A percentile compares a stretch with the other conserved stretches of the same genome.
Conservation (phyloP, 2,113 vertebrate species). For the Hypomesus transpacificus region DNA sequence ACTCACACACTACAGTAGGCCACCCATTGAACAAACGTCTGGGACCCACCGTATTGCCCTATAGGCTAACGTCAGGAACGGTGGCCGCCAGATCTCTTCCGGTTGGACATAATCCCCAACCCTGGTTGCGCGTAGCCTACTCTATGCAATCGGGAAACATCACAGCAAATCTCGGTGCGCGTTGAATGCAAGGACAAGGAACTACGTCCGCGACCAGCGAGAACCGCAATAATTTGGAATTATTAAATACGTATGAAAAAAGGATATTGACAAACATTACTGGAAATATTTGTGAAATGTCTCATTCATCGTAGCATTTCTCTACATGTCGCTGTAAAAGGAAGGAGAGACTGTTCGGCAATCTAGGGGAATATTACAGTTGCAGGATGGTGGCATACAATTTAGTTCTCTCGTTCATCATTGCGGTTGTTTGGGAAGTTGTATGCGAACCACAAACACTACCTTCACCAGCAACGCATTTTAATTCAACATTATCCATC, state of each 20-base stretch:
- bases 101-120: constrained; percentile 62
- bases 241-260: no score
- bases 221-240: neutral
- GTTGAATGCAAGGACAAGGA: constrained; percentile 25
- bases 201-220: neutral
- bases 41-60: neutral
- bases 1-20: rapidly evolving
- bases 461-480: constrained; percentile 50
- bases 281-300: no score
- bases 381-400: constrained; percentile 40
- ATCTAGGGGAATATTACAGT: neutral
- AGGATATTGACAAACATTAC: no score
- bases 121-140: constrained; percentile 33
- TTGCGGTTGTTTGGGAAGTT: constrained; percentile 48
- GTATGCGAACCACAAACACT: constrained; percentile 39
- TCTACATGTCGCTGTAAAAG: neutral
- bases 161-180: neutral
- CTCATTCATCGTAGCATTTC: no score
- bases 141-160: constrained; percentile 45
- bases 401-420: constrained; percentile 46
- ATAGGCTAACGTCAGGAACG: constrained; percentile 36
- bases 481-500: constrained; percentile 55
- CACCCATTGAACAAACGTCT: neutral
- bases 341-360: neutral
- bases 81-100: constrained; percentile 53